Percentiles rank a stretch among this genome's conserved stretches.
Conservation (phyloP, 2,113 vertebrate species). For the Menura novaehollandiae region DNA sequence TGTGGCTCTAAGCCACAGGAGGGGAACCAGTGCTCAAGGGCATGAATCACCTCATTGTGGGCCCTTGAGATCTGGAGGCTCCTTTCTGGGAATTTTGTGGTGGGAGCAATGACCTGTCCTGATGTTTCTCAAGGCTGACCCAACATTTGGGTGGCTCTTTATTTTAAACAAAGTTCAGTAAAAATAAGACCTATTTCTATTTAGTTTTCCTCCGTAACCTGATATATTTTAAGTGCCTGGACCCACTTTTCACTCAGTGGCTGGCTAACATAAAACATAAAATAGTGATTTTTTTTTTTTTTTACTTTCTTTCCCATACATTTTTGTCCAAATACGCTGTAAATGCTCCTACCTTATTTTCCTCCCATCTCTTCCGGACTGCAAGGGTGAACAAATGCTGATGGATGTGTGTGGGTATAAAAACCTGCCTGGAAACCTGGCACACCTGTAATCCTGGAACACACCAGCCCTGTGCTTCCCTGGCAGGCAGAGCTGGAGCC, state of each 20-base stretch:
- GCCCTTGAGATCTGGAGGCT: neutral
- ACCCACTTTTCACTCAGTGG: neutral
- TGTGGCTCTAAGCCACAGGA: neutral
- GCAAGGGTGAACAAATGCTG: neutral
- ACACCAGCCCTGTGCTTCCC: neutral
- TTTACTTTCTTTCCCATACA: fast-evolving
- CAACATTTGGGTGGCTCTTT: neutral
- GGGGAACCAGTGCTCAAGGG: fast-evolving
- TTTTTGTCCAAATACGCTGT: neutral
- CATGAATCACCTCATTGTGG: neutral
- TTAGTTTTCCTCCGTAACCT: neutral
- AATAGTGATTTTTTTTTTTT: neutral
- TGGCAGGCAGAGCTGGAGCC: neutral
- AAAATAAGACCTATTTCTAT: neutral
- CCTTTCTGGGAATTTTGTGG: neutral
- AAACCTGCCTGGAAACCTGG: neutral
- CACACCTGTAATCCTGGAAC: neutral
- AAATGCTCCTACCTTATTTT: neutral
- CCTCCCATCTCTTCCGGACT: neutral
- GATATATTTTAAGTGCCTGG: neutral
- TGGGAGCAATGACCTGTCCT: neutral
- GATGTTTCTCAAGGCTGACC: neutral
- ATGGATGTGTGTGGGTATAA: neutral
- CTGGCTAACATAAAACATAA: neutral
- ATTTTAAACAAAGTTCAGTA: neutral